Evolutionary conservation across 2,888 invertebrate genomes (phyloP).

Genomic region (Cataglyphis albicans): DNA sequence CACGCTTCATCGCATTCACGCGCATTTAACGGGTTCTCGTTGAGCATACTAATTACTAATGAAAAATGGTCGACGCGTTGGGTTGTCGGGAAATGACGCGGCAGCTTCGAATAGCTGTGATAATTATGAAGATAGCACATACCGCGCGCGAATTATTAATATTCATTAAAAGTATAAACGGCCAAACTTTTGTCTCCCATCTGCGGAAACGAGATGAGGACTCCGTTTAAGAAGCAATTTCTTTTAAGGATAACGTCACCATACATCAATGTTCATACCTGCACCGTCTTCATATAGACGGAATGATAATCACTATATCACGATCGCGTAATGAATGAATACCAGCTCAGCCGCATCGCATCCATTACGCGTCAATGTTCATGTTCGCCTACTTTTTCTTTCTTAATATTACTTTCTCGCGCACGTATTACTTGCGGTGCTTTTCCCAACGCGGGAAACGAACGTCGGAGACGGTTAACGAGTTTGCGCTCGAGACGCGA

Average conservation of each 20-base stretch:
- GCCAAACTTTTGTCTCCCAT: conserved; percentile 14
- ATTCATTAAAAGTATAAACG: conserved; percentile 49
- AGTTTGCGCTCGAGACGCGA: conserved; percentile 38
- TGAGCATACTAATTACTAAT: conserved; percentile 17
- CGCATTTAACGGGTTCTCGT: conserved; percentile 30
- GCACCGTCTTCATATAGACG: background rate
- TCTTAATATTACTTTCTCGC: conserved; percentile 30
- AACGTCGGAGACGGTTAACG: conserved; percentile 54
- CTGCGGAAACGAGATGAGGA: background rate
- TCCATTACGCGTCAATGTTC: conserved; percentile 25
- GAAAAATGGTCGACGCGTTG: conserved; percentile 45
- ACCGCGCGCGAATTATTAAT: conserved; percentile 43
- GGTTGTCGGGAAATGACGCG: conserved; percentile 18
- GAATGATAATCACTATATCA: conserved; percentile 1
- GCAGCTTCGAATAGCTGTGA: conserved; percentile 16
- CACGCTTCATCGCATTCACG: background rate
- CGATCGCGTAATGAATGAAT: conserved; percentile 27
- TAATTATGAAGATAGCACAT: conserved; percentile 38
- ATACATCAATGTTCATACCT: background rate
- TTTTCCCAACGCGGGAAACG: conserved; percentile 33
- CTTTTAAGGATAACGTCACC: background rate
- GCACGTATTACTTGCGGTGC: conserved; percentile 21
- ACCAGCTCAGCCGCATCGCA: conserved; percentile 18
- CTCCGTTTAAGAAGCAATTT: conserved; percentile 26
- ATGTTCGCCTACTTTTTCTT: background rate